Conservation (phyloP, 1,140 invertebrate species). For the Aphaenogaster rudis region DNA sequence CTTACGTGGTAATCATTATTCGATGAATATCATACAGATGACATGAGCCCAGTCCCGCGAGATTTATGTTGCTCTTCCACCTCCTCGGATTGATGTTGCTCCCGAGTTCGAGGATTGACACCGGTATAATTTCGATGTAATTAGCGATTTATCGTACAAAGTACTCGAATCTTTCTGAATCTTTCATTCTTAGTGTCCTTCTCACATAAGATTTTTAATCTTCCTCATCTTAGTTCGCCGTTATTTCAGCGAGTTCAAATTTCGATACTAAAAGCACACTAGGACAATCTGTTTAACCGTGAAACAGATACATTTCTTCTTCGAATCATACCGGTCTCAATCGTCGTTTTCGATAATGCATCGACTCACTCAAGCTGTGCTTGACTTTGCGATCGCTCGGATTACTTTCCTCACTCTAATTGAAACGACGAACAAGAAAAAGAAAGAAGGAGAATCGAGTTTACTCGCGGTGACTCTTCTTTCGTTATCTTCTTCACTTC, state of each 20-base stretch:
- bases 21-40: slow-evolving; percentile 63
- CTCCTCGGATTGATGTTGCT: neutral
- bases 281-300: neutral
- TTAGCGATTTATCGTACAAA: neutral
- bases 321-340: slow-evolving; percentile 12
- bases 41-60: slow-evolving; percentile 51
- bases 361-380: neutral
- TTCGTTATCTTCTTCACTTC: neutral
- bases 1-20: slow-evolving; percentile 59
- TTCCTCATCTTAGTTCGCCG: neutral
- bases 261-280: neutral
- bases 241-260: neutral
- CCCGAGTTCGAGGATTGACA: slow-evolving; percentile 9
- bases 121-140: neutral
- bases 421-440: neutral
- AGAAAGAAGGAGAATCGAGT: neutral
- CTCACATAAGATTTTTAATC: neutral
- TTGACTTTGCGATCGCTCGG: neutral
- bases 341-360: neutral
- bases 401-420: neutral
- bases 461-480: neutral
- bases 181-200: neutral
- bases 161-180: neutral
- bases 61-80: slow-evolving; percentile 22
- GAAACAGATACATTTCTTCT: neutral